Percentiles rank a stretch among this genome's conserved stretches.
These are phyloP conservation scores for Orchestes rusci DNA, from an alignment of 2,888 invertebrate genomes.

Conservation along the genomic window DNA sequence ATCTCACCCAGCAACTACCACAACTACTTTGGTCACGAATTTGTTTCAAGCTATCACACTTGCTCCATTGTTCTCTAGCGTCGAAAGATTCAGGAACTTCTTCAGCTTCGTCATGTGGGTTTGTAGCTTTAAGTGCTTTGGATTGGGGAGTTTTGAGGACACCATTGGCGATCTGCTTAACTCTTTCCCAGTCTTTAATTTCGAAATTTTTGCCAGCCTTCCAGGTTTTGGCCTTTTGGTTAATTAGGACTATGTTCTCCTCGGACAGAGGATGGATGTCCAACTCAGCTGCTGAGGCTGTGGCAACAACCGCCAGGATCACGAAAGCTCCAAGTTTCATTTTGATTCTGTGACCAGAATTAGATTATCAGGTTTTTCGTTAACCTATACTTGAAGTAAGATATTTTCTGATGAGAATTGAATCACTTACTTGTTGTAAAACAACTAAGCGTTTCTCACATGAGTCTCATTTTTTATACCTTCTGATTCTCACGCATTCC, in stretches of 20 bases:
- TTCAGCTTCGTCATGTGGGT: conserved; percentile 11
- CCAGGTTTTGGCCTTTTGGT: conserved; percentile 63
- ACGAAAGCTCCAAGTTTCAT: no score
- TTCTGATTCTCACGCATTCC: no score
- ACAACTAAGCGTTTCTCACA: no score
- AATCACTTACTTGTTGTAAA: no score
- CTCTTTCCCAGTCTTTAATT: conserved; percentile 33
- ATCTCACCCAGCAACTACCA: conserved; percentile 77
- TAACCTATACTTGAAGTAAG: no score
- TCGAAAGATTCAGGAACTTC: conserved; percentile 67
- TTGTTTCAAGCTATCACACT: conserved; percentile 71
- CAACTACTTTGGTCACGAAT: conserved; percentile 82
- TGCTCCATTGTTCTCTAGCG: conserved; percentile 66
- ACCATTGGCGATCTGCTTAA: conserved; percentile 20
- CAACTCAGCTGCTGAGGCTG: no score
- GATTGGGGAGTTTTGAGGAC: conserved; percentile 8
- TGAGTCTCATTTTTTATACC: no score
- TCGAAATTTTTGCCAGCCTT: conserved; percentile 73
- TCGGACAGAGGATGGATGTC: conserved; percentile 23
- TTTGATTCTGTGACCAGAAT: no score
- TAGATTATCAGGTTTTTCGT: no score
- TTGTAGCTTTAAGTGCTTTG: not conserved
- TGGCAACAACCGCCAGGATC: no score
- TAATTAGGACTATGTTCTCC: conserved; percentile 44
- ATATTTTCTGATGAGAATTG: no score